Base-by-base conservation (phyloP, 2,113 vertebrate genomes). In the Oreochromis spilurus region DNA sequence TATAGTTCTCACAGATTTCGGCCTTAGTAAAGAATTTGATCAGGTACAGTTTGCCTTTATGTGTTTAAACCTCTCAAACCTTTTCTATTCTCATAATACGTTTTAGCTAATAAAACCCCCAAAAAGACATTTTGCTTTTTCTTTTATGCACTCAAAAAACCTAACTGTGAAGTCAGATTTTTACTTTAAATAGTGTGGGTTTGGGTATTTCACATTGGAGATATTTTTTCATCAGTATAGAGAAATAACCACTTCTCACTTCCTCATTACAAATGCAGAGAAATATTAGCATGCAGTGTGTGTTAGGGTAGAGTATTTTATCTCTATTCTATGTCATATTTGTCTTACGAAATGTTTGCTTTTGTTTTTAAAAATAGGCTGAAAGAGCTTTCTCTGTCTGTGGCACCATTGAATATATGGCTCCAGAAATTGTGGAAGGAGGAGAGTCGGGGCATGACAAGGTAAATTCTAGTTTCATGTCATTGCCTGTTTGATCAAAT, bases 371-470 rank as follows among this genome's bases (percentile, higher is more conserved):
- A 17, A 24, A 84, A 65, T 89, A 97, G 98, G 96, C 97, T 17
- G 98, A 99, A 93, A 96, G 99, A 93, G 97, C 99, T 3, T 99
- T 98, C 95, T 99, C 99, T 11, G 97, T 99, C 79, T 99, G 99
- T 89, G 99, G 99, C 78, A 99, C 99, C 17, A 98, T 99, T 90
- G 98, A 99, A 90, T 99, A 99, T 86, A 99, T 99, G 99, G 99
- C 99, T 84, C 99, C 99, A 70, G 99, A 99, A 96, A 99, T 99
- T 83, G 97, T 99, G 83, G 97, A 96, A 95, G 99, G 98, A 34
- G 99, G 99, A 90, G 97, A 98, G 86, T 93, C 97, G 1, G 99
- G 99, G 86, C 99, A 99, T 67, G 97, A 99, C 95, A 99, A 99
- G 97, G 99, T 99, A 96, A 79, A 84, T 55, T 58, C 24, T 16